Evolutionary conservation across 2,888 invertebrate species (phyloP).

Genomic region (Ophion costatus): DNA sequence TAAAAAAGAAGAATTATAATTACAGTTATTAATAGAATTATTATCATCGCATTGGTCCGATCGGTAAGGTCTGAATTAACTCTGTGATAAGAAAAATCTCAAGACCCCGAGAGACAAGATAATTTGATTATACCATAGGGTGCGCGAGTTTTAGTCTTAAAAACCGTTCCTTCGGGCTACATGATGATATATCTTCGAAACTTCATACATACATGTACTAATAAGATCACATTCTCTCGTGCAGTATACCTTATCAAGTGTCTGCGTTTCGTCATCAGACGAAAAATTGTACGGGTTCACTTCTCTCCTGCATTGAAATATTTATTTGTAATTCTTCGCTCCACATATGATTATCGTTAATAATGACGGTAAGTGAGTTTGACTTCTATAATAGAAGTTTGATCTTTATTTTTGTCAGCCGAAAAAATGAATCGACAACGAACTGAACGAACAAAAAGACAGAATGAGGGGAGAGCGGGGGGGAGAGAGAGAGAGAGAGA

Average conservation of each 20-base stretch:
- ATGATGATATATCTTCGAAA: constrained; percentile 8
- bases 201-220: neutral
- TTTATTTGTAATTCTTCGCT: neutral
- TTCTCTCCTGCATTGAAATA: neutral
- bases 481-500: neutral
- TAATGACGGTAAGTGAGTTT: neutral
- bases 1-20: too few species aligned
- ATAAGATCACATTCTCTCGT: constrained; percentile 41
- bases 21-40: neutral
- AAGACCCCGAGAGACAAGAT: neutral
- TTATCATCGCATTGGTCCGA: neutral
- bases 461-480: neutral
- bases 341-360: neutral
- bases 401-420: neutral
- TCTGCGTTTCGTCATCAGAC: constrained; percentile 11
- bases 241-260: neutral
- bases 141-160: neutral
- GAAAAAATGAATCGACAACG: neutral
- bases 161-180: constrained; percentile 39
- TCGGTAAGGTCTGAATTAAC: constrained; percentile 2
- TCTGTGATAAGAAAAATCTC: neutral
- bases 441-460: neutral
- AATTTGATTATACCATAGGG: constrained; percentile 38
- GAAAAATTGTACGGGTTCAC: neutral
- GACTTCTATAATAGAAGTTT: neutral